Percentiles rank a stretch among this genome's conserved stretches.
Evolutionary conservation across 2,797 vertebrate species (phyloP).

Genomic region (Oreortyx pictus): DNA sequence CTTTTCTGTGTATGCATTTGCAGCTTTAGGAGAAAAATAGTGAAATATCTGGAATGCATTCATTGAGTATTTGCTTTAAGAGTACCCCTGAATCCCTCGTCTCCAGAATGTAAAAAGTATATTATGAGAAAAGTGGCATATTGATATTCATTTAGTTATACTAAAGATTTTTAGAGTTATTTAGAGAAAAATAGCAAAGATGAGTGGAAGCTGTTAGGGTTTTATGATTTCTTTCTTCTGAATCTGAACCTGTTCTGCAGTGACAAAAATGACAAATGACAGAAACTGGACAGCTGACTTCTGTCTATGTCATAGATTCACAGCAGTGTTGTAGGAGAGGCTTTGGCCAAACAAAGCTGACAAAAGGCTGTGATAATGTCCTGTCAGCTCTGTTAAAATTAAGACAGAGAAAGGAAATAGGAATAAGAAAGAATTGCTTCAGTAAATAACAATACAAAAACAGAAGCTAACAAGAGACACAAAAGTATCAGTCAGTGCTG

Average conservation of each 20-base stretch:
- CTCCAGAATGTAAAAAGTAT: neutral
- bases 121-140: neutral
- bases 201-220: neutral
- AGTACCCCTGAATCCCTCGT: neutral
- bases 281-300: neutral
- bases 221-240: neutral
- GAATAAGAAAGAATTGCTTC: neutral
- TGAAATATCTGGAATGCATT: neutral
- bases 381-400: neutral
- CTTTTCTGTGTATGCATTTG: neutral
- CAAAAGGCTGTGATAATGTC: neutral
- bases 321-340: neutral
- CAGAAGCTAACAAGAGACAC: neutral
- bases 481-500: neutral
- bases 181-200: neutral
- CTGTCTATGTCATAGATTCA: neutral
- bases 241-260: neutral
- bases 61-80: neutral
- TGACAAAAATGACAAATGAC: neutral
- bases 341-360: neutral
- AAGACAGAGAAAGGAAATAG: neutral
- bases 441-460: neutral
- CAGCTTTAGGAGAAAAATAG: neutral
- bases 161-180: neutral
- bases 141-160: neutral